Conservation (phyloP, 92 coral and sea anemone genomes). For the Paramuricea clavata region DNA sequence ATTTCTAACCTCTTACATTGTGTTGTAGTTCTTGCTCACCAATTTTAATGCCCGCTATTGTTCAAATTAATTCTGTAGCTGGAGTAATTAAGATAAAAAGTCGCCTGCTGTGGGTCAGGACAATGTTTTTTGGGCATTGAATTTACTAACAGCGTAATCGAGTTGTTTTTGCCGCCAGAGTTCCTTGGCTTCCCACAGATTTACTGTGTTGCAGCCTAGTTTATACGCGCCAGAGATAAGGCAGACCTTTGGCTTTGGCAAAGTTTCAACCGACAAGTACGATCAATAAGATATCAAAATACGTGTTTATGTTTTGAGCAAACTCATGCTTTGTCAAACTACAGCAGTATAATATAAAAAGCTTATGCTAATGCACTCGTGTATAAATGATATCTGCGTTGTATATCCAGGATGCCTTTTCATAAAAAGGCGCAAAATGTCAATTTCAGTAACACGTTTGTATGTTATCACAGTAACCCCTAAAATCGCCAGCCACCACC, state of each 20-base stretch:
- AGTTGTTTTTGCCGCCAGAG: slow-evolving; percentile 25
- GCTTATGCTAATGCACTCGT: not conserved
- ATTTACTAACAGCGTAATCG: slow-evolving; percentile 20
- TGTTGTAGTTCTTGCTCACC: not conserved
- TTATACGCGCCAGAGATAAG: not conserved
- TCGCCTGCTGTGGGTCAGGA: slow-evolving; percentile 28
- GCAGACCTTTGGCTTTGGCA: not conserved
- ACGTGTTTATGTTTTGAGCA: not conserved
- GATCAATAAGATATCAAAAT: not conserved
- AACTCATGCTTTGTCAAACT: not conserved
- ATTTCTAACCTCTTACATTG: not conserved
- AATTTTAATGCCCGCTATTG: not conserved
- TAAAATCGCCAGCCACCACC: too few species aligned
- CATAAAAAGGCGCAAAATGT: not conserved
- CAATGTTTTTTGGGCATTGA: slow-evolving; percentile 25
- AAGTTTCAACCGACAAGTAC: not conserved
- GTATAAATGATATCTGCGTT: too few species aligned
- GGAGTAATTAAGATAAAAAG: slow-evolving; percentile 7
- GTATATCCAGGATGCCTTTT: too few species aligned
- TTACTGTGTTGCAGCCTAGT: slow-evolving; percentile 12
- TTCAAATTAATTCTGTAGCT: not conserved
- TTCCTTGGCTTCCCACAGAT: slow-evolving; percentile 14
- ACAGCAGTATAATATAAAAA: too few species aligned
- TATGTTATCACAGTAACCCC: not conserved
- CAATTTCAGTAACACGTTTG: not conserved